Evolutionary conservation across 53 echinoderm and acorn worm species (phyloP), one percentile per base, ranked within the genome.

Genomic region (Astropecten irregularis): DNA sequence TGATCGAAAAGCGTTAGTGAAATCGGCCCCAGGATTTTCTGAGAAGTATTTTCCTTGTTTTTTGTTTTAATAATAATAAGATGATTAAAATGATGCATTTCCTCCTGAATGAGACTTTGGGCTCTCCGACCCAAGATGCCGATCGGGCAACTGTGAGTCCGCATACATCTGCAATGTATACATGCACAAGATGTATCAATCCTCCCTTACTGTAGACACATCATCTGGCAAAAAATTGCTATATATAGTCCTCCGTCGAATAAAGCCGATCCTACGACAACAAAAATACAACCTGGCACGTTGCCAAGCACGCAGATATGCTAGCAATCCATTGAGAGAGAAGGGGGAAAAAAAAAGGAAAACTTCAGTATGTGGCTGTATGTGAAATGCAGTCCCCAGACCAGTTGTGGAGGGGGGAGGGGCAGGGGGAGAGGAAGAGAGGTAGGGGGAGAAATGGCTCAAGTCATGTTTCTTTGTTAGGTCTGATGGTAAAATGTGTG

Each of bases 191-290:
- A n/a, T n/a, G n/a, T n/a, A n/a, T n/a, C n/a, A n/a, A n/a, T n/a
- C n/a, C n/a, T n/a, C n/a, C n/a, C n/a, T n/a, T 25, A 11, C 18
- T 25, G 55, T 14, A 38, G 36, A 32, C 74, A 55, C 31, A 54
- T 2, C 74, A 10, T 56, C 73, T 26, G 25, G 18, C 38, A 23
- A 20, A 35, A 6, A 25, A 74, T 55, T 18, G 55, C 74, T 74
- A 74, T 38, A 74, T 74, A 74, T 74, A 74, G 74, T 74, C 55
- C 25, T 26, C n/a, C n/a, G n/a, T n/a, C n/a, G n/a, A n/a, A n/a
- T n/a, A 74, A 74, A 74, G 19, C 55, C 8, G 54, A 74, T 46
- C 46, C 26, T 34, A 37, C 33, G 64, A 64, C 33, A 64, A 64
- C 19, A 46, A 64, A 64, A 64, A 64, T 37, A 46, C 44, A 32